A percentile compares a stretch with the other conserved stretches of the same genome.
phyloP scores from a whole-genome alignment of 2,113 vertebrate genomes.

The Columbina picui region DNA sequence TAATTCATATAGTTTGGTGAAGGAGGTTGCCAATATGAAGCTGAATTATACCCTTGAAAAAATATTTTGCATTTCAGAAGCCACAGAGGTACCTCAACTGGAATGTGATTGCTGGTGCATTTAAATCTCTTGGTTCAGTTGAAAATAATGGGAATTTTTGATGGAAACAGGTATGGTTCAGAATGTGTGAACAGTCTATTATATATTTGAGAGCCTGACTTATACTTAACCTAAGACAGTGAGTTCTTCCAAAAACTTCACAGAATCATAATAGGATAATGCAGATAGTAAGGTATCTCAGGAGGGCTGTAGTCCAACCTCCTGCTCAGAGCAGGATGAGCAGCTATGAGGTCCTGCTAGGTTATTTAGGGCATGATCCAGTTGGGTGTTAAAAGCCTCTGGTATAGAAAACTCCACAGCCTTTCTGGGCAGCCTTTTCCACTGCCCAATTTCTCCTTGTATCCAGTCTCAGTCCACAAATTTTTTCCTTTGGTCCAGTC shows the following conservation, averaged over 20 bases:
- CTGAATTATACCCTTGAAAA: not conserved
- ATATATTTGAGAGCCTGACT: fast-evolving
- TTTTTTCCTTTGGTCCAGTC: not conserved
- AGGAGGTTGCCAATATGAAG: not conserved
- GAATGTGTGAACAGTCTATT: not conserved
- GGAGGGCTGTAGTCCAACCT: not conserved
- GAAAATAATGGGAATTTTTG: not conserved
- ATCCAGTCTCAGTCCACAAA: not conserved
- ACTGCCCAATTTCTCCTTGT: not conserved
- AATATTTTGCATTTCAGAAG: not conserved
- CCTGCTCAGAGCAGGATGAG: too few relatives aligned
- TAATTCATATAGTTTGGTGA: not conserved
- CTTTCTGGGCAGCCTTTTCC: not conserved
- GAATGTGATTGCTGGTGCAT: not conserved
- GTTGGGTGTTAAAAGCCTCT: not conserved
- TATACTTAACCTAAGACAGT: not conserved
- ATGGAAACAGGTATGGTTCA: not conserved
- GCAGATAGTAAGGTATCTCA: not conserved
- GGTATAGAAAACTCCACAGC: not conserved
- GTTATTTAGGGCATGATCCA: too few relatives aligned
- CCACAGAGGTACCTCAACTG: not conserved
- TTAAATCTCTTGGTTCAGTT: not conserved
- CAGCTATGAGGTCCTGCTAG: too few relatives aligned
- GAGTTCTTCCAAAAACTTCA: not conserved
- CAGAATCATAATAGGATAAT: not conserved